These are phyloP conservation scores for Pteromalus puparum DNA, from an alignment of 1,140 invertebrate genomes.

Conservation along the genomic window DNA sequence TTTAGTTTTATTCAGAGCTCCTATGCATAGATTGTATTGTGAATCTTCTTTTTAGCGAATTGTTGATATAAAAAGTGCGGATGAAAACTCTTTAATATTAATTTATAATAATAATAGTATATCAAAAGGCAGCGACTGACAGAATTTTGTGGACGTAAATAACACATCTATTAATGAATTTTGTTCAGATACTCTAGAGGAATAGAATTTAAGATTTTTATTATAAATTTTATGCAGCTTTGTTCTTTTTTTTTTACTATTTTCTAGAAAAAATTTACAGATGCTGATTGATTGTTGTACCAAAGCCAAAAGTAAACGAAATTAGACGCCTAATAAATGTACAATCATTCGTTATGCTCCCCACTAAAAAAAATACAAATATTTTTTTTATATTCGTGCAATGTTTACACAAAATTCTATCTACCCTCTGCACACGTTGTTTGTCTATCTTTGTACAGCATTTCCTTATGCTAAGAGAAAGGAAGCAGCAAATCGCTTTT, in stretches of 20 bases:
- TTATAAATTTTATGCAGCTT: not conserved
- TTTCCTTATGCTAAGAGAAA: conserved; percentile 2
- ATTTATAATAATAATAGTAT: not conserved
- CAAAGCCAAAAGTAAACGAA: not conserved
- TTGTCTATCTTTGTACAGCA: not conserved
- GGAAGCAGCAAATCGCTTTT: not conserved
- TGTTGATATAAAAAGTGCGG: no score
- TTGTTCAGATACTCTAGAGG: no score
- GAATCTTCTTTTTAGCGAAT: no score
- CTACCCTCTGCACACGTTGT: not conserved
- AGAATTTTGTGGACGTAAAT: not conserved
- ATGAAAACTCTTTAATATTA: not conserved
- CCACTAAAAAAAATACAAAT: not conserved
- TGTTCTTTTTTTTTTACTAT: not conserved
- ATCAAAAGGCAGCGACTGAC: not conserved
- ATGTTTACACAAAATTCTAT: not conserved
- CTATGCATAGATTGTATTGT: not conserved
- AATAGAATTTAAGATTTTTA: no score
- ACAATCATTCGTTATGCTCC: not conserved
- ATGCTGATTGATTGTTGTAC: not conserved
- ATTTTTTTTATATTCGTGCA: not conserved
- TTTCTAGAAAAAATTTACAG: not conserved
- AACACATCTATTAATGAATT: not conserved
- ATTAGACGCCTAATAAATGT: no score
- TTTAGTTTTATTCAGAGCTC: not conserved